Evolutionary conservation across 2,888 invertebrate genomes (phyloP), one percentile per base, ranked within the genome.

Genomic region (Mesoligia furuncula): DNA sequence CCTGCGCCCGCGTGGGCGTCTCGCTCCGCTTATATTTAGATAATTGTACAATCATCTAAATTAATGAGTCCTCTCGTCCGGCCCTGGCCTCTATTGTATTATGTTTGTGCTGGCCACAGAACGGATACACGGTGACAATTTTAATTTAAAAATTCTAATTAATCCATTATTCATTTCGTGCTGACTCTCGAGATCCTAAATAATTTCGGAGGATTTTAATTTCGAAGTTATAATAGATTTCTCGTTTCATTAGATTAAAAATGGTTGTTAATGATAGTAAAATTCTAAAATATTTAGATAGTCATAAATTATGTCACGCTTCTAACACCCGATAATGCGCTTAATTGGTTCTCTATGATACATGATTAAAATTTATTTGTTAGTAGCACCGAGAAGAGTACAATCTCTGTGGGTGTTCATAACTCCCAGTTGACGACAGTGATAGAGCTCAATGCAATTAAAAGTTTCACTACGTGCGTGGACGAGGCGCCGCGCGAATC

Each of bases 21-120:
- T 95, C 96, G 94, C 95, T 95, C 93, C 95, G 96, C 95, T 96
- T 96, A 96, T 96, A 96, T 96, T 96, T 96, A 96, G 96, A 96
- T 96, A 96, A 96, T 96, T 96, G 96, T 96, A 96, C 96, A 96
- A 96, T 96, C 96, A 96, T 96, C 96, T 96, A 96, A 96, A 96
- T 96, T 96, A 96, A 96, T 96, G 96, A 96, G 96, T 95, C 93
- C 94, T 95, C 95, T 94, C 96, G 96, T 96, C 96, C 96, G 96
- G 96, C 93, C 91, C 94, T 94, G 93, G 93, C 93, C 93, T 94
- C 95, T 94, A 95, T 96, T 96, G 94, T 96, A 94, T 95, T 95
- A 93, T 94, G 93, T 95, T 94, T 93, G 92, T 92, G 93, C 91
- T 92, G 91, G 90, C 91, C 92, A 90, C 89, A 90, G 88, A 92